A percentile compares a stretch with the other conserved stretches of the same genome.
These are phyloP conservation scores for Ptychoptera albimana DNA, from an alignment of 2,888 invertebrate genomes.

Conservation along the genomic window DNA sequence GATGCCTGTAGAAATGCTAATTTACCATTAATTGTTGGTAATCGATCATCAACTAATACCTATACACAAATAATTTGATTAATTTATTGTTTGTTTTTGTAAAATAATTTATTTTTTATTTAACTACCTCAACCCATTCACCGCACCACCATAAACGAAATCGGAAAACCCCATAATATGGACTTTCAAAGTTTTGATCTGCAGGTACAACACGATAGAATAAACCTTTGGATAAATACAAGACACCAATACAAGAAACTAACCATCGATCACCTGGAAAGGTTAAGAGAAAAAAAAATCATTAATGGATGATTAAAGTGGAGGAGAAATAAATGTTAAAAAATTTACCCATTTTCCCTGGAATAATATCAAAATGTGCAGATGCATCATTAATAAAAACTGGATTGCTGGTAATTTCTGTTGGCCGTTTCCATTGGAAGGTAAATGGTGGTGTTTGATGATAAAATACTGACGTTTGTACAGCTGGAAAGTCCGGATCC, in stretches of 20 bases:
- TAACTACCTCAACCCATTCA: slow-evolving; percentile 67
- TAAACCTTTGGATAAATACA: slow-evolving; percentile 71
- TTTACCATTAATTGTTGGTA: slow-evolving; percentile 75
- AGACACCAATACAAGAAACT: slow-evolving; percentile 70
- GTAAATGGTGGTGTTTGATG: slow-evolving; percentile 89
- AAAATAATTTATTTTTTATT: too few relatives aligned
- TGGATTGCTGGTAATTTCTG: slow-evolving; percentile 37
- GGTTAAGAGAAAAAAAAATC: slow-evolving; percentile 4
- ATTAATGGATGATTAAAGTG: not conserved
- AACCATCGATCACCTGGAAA: slow-evolving; percentile 76
- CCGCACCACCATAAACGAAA: slow-evolving; percentile 91
- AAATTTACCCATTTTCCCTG: slow-evolving; percentile 83
- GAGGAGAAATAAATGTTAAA: too few relatives aligned
- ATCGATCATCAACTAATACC: slow-evolving; percentile 63
- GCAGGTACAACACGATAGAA: slow-evolving; percentile 86
- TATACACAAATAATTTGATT: not conserved
- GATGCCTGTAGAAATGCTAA: slow-evolving; percentile 74
- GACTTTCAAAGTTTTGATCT: slow-evolving; percentile 62
- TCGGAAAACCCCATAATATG: slow-evolving; percentile 65
- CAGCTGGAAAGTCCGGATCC: slow-evolving; percentile 82
- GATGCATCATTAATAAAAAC: slow-evolving; percentile 50
- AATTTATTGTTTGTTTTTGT: not conserved
- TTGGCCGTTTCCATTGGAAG: slow-evolving; percentile 78
- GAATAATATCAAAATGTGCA: slow-evolving; percentile 66
- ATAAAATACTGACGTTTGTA: slow-evolving; percentile 79